Base-by-base conservation (phyloP, 2,888 invertebrate genomes). In the Eledone cirrhosa region DNA sequence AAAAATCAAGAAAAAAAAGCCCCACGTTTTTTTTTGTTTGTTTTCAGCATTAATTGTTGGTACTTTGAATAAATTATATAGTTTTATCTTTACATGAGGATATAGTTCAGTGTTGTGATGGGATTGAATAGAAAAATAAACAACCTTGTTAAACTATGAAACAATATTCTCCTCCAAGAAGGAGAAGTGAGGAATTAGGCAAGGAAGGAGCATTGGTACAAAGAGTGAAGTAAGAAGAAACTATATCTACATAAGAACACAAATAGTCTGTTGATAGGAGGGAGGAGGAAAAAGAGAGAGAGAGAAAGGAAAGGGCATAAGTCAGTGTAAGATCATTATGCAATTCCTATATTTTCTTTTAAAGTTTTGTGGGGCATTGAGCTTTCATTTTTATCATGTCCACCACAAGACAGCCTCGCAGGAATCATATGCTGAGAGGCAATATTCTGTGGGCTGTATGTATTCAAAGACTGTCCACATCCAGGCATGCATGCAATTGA, bases 271-370 rank as follows among this genome's bases (percentile, higher is more conserved):
- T 41, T 41, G 41, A 33, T 31, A n/a, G 72, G 0, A 13, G 3
- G 27, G 31, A 33, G 16, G 19, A 47, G 16, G 47, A 22, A 47
- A 31, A 19, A 74, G 33, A 74, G 7, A 14, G 16, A 27, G 67
- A 24, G 29, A 8, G 27, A 67, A 14, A 29, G 19, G 14, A 14
- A 67, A 29, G 29, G 41, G 41, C 11, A 41, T 41, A 41, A 41
- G 11, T 24, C 11, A 41, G 41, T 41, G 41, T 41, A 41, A 41
- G 11, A 41, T 41, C 41, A 76, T 76, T 82, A 88, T 76, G 88
- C 88, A 77, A 88, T 86, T 7, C 88, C 87, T 33, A 87, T 82
- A 77, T 85, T 88, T 79, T 88, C 88, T 69, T 87, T 87, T 79
- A 88, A 83, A 41, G 86, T 82, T 80, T 87, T 87, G 79, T 86